Conservation (phyloP, 2,113 vertebrate genomes). For the Xenopus tropicalis region DNA sequence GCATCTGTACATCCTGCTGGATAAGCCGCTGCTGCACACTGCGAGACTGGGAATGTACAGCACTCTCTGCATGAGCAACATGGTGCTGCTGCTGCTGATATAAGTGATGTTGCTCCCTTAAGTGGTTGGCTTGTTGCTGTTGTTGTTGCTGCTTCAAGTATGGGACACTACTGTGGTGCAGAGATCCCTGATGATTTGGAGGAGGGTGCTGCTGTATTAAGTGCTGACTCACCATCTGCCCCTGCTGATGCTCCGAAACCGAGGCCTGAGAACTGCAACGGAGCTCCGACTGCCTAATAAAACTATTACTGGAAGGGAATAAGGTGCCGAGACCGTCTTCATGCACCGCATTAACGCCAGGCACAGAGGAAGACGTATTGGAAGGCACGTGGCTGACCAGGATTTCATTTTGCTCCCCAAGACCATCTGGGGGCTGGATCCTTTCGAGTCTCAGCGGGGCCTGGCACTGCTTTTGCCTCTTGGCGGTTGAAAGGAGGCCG, state of each 20-base stretch:
- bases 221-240: conserved; percentile 70
- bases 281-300: conserved; percentile 76
- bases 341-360: conserved; percentile 66
- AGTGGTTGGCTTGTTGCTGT: conserved; percentile 71
- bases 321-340: conserved; percentile 71
- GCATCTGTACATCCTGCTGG: conserved; percentile 86
- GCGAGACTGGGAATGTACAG: conserved; percentile 69
- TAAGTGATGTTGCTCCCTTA: conserved; percentile 79
- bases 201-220: conserved; percentile 76
- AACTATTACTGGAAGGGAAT: conserved; percentile 78
- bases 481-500: conserved; percentile 77
- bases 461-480: conserved; percentile 86
- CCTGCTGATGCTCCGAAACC: conserved; percentile 80
- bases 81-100: conserved; percentile 92
- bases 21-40: conserved; percentile 79
- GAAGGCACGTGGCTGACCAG: conserved; percentile 76
- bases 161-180: conserved; percentile 76
- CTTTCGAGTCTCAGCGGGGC: conserved; percentile 71
- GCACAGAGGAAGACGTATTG: conserved; percentile 68
- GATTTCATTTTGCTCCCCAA: conserved; percentile 80
- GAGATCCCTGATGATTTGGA: conserved; percentile 70
- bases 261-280: conserved; percentile 77
- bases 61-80: conserved; percentile 73
- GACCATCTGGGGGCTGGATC: conserved; percentile 65
- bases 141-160: conserved; percentile 79